These are phyloP conservation scores for Amblyraja radiata DNA, from an alignment of 2,797 vertebrate species.

Conservation along the genomic window DNA sequence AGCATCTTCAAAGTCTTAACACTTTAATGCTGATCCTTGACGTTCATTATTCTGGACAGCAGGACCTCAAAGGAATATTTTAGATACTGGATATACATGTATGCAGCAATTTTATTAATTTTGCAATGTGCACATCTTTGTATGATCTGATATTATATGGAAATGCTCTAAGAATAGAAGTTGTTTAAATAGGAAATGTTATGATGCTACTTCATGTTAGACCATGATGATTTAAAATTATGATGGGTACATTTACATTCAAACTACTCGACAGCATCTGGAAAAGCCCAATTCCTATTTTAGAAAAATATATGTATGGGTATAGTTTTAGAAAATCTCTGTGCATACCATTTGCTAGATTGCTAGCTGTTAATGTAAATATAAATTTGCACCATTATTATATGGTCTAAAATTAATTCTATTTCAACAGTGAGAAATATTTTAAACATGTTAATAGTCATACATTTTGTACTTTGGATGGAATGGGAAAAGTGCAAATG, in stretches of 20 bases:
- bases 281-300: no score
- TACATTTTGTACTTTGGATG: no score
- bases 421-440: background rate
- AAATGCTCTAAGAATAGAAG: background rate
- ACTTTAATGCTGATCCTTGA: background rate
- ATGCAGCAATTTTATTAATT: background rate
- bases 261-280: background rate
- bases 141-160: background rate
- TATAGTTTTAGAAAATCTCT: background rate
- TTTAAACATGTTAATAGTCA: background rate
- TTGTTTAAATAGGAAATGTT: background rate
- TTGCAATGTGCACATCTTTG: background rate
- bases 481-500: no score
- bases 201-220: background rate
- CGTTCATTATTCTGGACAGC: background rate
- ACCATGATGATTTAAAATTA: background rate
- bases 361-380: background rate
- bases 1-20: background rate
- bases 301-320: background rate
- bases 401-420: background rate
- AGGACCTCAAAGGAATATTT: background rate
- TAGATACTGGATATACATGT: background rate
- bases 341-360: background rate
- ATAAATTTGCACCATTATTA: background rate
- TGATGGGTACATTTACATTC: background rate